These are phyloP conservation scores for Gisinianus flammeolus DNA, from an alignment of 2,888 invertebrate genomes.

Conservation along the genomic window DNA sequence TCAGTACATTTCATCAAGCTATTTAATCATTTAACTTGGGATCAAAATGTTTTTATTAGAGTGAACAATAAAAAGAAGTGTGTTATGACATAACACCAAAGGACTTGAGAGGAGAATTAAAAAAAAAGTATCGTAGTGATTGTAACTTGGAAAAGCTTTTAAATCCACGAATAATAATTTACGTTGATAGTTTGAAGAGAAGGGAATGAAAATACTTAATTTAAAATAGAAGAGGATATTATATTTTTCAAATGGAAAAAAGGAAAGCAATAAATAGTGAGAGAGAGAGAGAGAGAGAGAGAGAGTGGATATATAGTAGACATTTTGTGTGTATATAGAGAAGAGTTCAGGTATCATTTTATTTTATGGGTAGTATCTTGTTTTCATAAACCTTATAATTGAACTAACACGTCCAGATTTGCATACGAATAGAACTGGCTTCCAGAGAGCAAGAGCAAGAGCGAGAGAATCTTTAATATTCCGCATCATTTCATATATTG, in stretches of 20 bases:
- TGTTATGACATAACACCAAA: no score
- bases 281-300: not conserved
- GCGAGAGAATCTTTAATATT: not conserved
- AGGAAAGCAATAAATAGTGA: not conserved
- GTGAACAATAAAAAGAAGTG: no score
- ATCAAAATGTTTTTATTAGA: no score
- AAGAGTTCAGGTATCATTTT: conserved; percentile 29
- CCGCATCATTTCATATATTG: not conserved
- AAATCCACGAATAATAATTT: not conserved
- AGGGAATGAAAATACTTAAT: conserved; percentile 2
- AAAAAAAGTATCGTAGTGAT: not conserved
- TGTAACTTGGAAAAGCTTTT: conserved; percentile 23
- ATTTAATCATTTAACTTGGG: no score
- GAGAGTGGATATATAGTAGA: not conserved
- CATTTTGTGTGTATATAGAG: not conserved
- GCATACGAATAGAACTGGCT: conserved; percentile 38
- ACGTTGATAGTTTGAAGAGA: not conserved
- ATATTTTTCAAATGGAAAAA: not conserved
- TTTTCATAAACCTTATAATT: conserved; percentile 23
- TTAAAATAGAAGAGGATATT: not conserved
- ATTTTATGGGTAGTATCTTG: conserved; percentile 12
- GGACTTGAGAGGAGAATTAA: no score
- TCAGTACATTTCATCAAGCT: no score
- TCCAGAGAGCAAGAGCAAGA: conserved; percentile 7
- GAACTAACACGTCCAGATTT: conserved; percentile 31